Evolutionary conservation across 2,888 invertebrate genomes (phyloP), one percentile per base, ranked within the genome.

Genomic region (Patella pellucida): DNA sequence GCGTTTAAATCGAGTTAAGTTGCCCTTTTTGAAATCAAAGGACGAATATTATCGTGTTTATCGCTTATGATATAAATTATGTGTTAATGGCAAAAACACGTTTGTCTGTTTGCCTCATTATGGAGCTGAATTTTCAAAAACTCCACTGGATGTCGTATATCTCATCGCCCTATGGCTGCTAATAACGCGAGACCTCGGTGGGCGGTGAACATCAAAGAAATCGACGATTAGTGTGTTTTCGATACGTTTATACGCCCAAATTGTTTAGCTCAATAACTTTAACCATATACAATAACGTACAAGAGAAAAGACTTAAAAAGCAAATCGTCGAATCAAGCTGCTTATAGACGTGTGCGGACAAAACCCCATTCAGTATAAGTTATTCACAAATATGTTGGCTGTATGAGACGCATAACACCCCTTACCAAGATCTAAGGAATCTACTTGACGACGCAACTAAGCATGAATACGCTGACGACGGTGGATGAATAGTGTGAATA

Each of bases 111-210:
- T 62, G 19, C 62, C 62, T 62, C 62, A 62, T 62, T 23, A 62
- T 62, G 62, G 23, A 11, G 23, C 62, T 62, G 62, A 62, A 19
- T 62, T 62, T 62, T 62, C 62, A 62, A 62, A 62, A 62, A 62
- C 62, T 23, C 62, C 19, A 23, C 23, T 23, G 62, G 62, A 23
- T 62, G 19, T 23, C 62, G 62, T 14, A 23, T 62, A 19, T 62
- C 19, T 62, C 23, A 62, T 62, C 62, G 62, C 62, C 23, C 62
- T 19, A 62, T 62, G 62, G 62, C 23, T 62, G 23, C 62, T 62
- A 62, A 62, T 62, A 62, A 62, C 62, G 19, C 62, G 19, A 62
- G 23, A 12, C 62, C 62, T 62, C 62, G 23, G 62, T 62, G 23
- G 62, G 62, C 62, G 62, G 23, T 23, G 11, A 23, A 62, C 62